Evolutionary conservation across 2,113 vertebrate species (phyloP).

Genomic region (Tauraco erythrolophus): DNA sequence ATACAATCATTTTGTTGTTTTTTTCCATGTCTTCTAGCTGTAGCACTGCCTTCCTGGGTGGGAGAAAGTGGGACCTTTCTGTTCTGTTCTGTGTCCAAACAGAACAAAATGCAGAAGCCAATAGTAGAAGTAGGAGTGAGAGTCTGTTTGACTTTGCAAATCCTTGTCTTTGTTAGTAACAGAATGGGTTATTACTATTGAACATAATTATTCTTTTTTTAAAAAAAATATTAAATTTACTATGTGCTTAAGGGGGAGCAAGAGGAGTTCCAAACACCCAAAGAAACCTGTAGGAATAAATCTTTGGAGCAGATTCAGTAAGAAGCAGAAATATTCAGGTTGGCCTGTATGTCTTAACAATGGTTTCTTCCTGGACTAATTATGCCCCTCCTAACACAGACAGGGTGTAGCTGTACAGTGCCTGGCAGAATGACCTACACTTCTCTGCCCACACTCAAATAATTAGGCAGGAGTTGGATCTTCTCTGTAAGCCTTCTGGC

Average conservation of each 20-base stretch:
- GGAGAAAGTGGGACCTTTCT: neutral
- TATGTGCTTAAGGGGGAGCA: neutral
- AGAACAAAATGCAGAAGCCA: neutral
- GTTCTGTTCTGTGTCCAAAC: neutral
- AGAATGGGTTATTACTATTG: neutral
- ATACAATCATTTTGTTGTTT: neutral
- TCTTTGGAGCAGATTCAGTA: neutral
- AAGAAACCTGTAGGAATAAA: neutral
- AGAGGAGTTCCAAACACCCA: neutral
- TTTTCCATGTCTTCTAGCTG: neutral
- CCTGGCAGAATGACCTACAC: neutral
- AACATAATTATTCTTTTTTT: neutral
- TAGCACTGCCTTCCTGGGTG: neutral
- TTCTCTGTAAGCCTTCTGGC: neutral
- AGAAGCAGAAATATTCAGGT: neutral
- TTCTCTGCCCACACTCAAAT: neutral
- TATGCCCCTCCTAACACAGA: neutral
- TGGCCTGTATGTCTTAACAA: neutral
- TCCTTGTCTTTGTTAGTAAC: neutral
- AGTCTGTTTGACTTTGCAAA: neutral
- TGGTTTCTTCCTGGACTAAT: neutral
- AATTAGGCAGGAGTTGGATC: neutral
- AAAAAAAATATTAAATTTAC: neutral
- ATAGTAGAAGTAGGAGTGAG: neutral
- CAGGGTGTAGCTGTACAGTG: fast-evolving